Conservation (phyloP, 2,888 invertebrate species). For the Seira musarum region DNA sequence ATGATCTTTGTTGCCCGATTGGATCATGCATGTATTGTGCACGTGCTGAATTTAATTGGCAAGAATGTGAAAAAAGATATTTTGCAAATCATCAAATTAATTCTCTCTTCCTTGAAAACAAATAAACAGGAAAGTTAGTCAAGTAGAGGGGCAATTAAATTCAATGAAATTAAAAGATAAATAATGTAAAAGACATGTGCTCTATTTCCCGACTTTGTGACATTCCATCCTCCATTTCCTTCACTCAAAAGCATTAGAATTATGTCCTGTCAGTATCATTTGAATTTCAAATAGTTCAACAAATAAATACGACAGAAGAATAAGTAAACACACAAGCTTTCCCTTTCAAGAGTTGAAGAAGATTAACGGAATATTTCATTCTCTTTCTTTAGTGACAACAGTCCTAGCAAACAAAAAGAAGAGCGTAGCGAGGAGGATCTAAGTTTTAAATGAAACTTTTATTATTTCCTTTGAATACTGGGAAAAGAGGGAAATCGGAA, state of each 20-base stretch:
- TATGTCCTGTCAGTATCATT: conserved; percentile 4
- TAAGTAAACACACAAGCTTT: conserved; percentile 1
- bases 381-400: conserved; percentile 30
- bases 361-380: conserved; percentile 55
- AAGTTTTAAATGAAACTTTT: conserved; percentile 19
- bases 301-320: neutral
- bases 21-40: too few species aligned
- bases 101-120: too few species aligned
- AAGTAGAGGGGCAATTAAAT: too few species aligned
- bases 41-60: too few species aligned
- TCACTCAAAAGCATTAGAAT: neutral
- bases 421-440: neutral
- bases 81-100: too few species aligned
- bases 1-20: too few species aligned
- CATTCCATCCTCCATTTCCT: neutral
- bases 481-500: neutral
- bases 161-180: too few species aligned
- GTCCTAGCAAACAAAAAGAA: conserved; percentile 10
- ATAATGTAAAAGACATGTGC: too few species aligned
- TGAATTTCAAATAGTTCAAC: conserved; percentile 11
- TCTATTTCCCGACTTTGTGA: neutral
- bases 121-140: too few species aligned
- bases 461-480: conserved; percentile 9
- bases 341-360: conserved; percentile 23
- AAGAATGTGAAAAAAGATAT: too few species aligned